These are phyloP conservation scores for Halictus rubicundus DNA, from an alignment of 1,140 invertebrate species.

Conservation along the genomic window DNA sequence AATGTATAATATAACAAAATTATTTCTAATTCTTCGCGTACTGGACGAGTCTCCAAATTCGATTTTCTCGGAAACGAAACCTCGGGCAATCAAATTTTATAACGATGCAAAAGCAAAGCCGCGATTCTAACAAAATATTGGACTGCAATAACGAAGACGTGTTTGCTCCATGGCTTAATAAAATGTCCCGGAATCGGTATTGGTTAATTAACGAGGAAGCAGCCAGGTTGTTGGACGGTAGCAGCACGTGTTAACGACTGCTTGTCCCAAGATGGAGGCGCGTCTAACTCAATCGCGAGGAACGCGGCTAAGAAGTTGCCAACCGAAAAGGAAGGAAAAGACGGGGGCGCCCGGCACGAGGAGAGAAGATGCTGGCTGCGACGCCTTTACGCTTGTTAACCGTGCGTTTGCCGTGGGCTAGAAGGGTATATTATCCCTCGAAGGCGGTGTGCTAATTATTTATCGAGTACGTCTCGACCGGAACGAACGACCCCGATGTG, in stretches of 20 bases:
- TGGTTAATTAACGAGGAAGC: not conserved
- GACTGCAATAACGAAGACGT: too few species aligned
- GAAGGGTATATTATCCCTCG: conserved; percentile 40
- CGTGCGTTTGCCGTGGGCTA: conserved; percentile 10
- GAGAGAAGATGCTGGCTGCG: conserved; percentile 14
- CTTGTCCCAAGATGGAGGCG: conserved; percentile 16
- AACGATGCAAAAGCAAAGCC: too few species aligned
- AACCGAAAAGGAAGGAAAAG: conserved; percentile 40
- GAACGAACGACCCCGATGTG: conserved; percentile 36
- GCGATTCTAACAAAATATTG: too few species aligned
- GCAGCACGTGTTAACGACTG: conserved; percentile 40
- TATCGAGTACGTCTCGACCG: conserved; percentile 46
- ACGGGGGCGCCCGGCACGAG: not conserved
- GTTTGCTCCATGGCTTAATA: too few species aligned
- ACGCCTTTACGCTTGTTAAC: conserved; percentile 65
- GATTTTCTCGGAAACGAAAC: too few species aligned
- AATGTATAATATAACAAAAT: too few species aligned
- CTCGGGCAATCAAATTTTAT: too few species aligned
- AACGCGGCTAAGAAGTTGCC: conserved; percentile 57
- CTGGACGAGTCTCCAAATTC: too few species aligned
- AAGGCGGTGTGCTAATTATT: conserved; percentile 57
- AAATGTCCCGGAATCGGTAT: too few species aligned
- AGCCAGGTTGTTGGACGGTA: conserved; percentile 1
- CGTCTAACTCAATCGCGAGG: conserved; percentile 55
- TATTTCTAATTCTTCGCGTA: too few species aligned